phyloP scores from a whole-genome alignment of 1,140 invertebrate genomes.

The Choristoneura fumiferana region DNA sequence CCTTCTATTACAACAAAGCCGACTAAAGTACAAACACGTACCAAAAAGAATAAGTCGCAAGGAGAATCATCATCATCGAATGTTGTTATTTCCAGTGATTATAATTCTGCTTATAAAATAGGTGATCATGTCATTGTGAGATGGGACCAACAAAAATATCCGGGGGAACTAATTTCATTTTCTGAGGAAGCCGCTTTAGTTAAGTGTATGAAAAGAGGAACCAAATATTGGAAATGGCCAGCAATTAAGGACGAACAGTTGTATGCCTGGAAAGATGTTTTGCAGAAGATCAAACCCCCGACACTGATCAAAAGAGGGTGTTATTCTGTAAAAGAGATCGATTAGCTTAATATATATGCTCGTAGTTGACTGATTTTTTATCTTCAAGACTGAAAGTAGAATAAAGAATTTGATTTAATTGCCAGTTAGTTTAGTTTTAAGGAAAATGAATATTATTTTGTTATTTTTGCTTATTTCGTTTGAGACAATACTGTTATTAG shows the following conservation, averaged over 20 bases:
- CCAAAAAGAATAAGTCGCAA: no score
- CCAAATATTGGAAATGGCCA: constrained; percentile 31
- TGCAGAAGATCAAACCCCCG: background rate
- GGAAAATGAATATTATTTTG: no score
- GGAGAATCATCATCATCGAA: background rate
- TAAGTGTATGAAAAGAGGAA: constrained; percentile 27
- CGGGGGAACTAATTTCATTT: constrained; percentile 26
- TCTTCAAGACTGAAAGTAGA: no score
- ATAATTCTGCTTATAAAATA: constrained; percentile 6
- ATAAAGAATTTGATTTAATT: no score
- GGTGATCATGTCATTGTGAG: constrained; percentile 31
- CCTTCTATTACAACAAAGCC: no score
- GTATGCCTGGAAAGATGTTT: constrained; percentile 26
- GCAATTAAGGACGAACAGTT: constrained; percentile 30
- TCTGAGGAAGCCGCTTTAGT: constrained; percentile 28
- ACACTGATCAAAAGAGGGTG: background rate
- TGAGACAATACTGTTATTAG: no score
- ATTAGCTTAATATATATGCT: no score
- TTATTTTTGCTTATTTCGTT: no score
- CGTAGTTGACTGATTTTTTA: no score
- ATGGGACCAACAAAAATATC: constrained; percentile 24
- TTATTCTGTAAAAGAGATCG: background rate
- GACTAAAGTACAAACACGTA: no score
- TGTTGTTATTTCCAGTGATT: background rate
- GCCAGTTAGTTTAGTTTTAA: no score